These are phyloP conservation scores for Rhaphigaster nebulosa DNA, from an alignment of 2,888 invertebrate genomes.

Conservation along the genomic window DNA sequence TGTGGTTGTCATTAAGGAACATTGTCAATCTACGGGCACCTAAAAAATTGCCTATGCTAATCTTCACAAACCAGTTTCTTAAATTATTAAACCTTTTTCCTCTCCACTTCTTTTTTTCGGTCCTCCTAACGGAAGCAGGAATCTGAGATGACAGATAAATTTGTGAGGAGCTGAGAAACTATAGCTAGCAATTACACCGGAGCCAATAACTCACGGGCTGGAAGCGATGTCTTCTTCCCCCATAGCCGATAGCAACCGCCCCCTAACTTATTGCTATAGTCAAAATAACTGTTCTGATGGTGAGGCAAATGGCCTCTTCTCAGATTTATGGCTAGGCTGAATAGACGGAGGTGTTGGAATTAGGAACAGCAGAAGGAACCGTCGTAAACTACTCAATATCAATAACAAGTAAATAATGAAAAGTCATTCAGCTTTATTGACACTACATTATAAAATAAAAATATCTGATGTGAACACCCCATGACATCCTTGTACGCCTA, in stretches of 20 bases:
- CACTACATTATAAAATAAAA: no score
- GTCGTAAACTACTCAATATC: not conserved
- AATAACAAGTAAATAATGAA: not conserved
- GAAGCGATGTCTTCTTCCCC: constrained; percentile 21
- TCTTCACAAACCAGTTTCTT: not conserved
- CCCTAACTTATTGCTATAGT: constrained; percentile 7
- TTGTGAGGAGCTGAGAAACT: not conserved
- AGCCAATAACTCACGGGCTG: not conserved
- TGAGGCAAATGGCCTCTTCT: not conserved
- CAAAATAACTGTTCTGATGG: constrained; percentile 16
- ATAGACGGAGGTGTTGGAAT: not conserved
- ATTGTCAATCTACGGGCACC: no score
- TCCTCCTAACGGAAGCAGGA: not conserved
- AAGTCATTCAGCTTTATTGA: not conserved
- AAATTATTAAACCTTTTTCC: not conserved
- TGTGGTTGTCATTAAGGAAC: no score
- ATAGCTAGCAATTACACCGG: not conserved
- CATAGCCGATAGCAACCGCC: not conserved
- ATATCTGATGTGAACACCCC: no score
- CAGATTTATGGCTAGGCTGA: not conserved
- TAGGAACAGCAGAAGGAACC: not conserved
- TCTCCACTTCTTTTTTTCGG: not conserved
- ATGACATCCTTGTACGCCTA: no score
- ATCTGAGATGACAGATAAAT: not conserved
- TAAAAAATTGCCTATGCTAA: not conserved